phyloP scores from a whole-genome alignment of 2,113 vertebrate species.

The Notarius lentiginosus region DNA sequence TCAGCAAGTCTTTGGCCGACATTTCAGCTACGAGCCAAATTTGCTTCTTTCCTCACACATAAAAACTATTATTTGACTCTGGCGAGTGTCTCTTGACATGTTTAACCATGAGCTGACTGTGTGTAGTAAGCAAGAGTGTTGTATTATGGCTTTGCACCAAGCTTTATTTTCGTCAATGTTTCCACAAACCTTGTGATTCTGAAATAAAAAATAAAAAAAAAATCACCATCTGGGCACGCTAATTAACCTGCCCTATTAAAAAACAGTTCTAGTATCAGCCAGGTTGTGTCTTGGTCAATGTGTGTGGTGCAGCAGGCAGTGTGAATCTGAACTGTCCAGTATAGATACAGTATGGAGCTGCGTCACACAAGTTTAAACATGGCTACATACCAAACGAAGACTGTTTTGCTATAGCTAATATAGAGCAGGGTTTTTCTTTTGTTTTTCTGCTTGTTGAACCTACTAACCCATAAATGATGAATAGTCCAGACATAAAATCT shows the following conservation, averaged over 20 bases:
- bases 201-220: too few species aligned
- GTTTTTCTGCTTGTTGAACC: neutral
- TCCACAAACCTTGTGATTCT: neutral
- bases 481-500: neutral
- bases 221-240: too few species aligned
- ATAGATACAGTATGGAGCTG: neutral
- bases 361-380: neutral
- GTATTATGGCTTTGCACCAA: neutral
- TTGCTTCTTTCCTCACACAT: neutral
- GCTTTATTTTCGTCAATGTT: neutral
- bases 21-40: neutral
- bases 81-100: neutral
- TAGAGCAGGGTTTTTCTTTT: neutral
- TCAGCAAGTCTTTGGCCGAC: neutral
- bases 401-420: neutral
- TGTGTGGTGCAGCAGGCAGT: neutral
- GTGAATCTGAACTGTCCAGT: neutral
- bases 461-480: neutral
- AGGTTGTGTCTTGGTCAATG: neutral
- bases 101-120: neutral
- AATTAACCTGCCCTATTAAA: neutral
- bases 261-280: neutral
- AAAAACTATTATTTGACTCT: neutral
- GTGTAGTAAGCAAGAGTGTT: neutral
- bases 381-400: neutral